Base-by-base conservation (phyloP, 2,888 invertebrate species). In the Sinhomidia bicolor region DNA sequence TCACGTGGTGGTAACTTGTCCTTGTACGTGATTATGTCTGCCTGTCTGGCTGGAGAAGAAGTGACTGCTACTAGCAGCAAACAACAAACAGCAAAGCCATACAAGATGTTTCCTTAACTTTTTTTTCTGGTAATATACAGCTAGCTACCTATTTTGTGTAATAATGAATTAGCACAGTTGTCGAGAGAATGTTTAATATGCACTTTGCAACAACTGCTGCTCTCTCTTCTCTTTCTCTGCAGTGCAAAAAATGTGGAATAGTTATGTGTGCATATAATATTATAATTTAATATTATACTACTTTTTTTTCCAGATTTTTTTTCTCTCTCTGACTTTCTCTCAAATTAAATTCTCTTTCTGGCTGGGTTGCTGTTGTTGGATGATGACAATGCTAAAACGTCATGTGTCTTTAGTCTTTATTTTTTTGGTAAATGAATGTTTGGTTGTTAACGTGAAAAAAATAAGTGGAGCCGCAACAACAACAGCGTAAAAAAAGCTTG, bases 401-500 rank as follows among this genome's bases (percentile, higher is more conserved):
- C 26, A 60, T 29, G 14, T 7, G 4, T 57, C 17, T 26, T 36
- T 36, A 36, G 14, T 36, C 9, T 29, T 36, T 17, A n/a, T 36
- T 32, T 29, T 9, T 1, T 68, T 36, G 20, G 14, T 23, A 47
- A 68, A 76, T 47, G 20, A 62, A 36, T 80, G 60, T 26, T 5
- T 60, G 23, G 60, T 54, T 10, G 54, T 23, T 80, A 62, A 80
- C 80, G 62, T 17, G 80, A 60, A 23, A n/a, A 80, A 60, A 60
- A 57, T 20, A 80, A 54, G 54, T 57, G 29, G 54, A 29, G 29
- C 12, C 47, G 9, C 32, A 32, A 36, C 32, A 3, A 29, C 14
- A 2, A n/a, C n/a, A 14, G 51, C 36, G 9, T 9, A 9, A 36
- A 36, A 6, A 9, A 36, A 6, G 54, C 6, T 54, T 54, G 14